These are phyloP conservation scores for Masnerella sp. DNA, from an alignment of 2,888 invertebrate species.

Conservation along the genomic window DNA sequence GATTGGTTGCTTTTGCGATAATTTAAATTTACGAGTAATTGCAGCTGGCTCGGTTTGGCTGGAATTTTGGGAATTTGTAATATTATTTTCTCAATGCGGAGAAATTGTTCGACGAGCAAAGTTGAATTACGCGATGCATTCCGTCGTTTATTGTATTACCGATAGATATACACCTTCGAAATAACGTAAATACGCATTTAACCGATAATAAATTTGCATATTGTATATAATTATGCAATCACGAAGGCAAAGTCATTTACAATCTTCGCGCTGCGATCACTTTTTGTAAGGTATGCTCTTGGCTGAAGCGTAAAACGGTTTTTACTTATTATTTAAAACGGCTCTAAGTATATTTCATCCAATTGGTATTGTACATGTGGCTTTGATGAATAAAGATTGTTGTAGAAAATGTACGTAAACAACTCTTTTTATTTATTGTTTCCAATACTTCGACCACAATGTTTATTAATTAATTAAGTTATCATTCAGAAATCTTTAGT, in stretches of 20 bases:
- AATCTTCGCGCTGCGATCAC: slow-evolving; percentile 71
- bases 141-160: slow-evolving; percentile 65
- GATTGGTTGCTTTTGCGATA: too few species aligned
- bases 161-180: slow-evolving; percentile 65
- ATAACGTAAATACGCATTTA: slow-evolving; percentile 66
- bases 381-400: slow-evolving; percentile 76
- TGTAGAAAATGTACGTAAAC: slow-evolving; percentile 70
- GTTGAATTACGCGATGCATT: slow-evolving; percentile 64
- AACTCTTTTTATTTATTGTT: slow-evolving; percentile 3
- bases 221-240: slow-evolving; percentile 75
- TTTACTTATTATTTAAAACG: slow-evolving; percentile 67
- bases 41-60: slow-evolving; percentile 6
- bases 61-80: slow-evolving; percentile 39
- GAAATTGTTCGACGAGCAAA: slow-evolving; percentile 45
- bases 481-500: too few species aligned
- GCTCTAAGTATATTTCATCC: slow-evolving; percentile 72
- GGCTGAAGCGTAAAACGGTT: slow-evolving; percentile 71
- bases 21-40: slow-evolving; percentile 11
- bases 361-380: slow-evolving; percentile 75
- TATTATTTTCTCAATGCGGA: slow-evolving; percentile 50
- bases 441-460: too few species aligned
- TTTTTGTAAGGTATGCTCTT: slow-evolving; percentile 74
- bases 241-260: slow-evolving; percentile 66
- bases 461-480: too few species aligned
- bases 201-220: slow-evolving; percentile 67